Evolutionary conservation across 2,888 invertebrate genomes (phyloP), one percentile per base, ranked within the genome.

Genomic region (Peribatodes rhomboidaria): DNA sequence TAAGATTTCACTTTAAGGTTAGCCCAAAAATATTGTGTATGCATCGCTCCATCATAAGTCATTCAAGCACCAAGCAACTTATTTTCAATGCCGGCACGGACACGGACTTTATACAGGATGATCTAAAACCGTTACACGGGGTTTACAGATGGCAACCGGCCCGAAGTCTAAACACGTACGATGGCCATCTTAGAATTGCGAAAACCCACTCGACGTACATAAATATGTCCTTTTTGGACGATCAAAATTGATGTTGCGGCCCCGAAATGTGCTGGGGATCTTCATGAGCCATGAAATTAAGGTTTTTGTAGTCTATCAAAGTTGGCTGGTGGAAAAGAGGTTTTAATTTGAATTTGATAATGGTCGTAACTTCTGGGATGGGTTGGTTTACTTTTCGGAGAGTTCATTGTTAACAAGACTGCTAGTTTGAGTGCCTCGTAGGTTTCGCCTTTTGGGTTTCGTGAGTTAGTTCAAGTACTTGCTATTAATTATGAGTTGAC

Each of bases 121-220:
- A 59, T 68, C 64, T 60, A 58, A 64, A 64, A 64, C 61, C 61
- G 68, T 62, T 70, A 65, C 42, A 54, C 57, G 52, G 60, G 42
- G 39, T 37, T 60, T 56, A 56, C 65, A 65, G 68, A 67, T 69
- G 67, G 65, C 59, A 47, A 42, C 61, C 47, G 59, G 62, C 54
- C 41, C 20, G 63, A 67, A 77, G 57, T 65, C 57, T 47, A 22
- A 49, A 61, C 86, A 87, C 87, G 87, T 86, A 79, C 78, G 53
- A 65, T 73, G 70, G 78, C 83, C 82, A 82, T 85, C 81, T 85
- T 83, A 80, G 74, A 72, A 70, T 75, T 78, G 74, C 62, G 74
- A 72, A 73, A 82, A 78, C 79, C 76, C 74, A 79, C 76, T 78
- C 74, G 70, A 73, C 75, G 77, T 74, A 80, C 80, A 73, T 75